Conservation (phyloP, 2,888 invertebrate species). For the Rapana venosa region DNA sequence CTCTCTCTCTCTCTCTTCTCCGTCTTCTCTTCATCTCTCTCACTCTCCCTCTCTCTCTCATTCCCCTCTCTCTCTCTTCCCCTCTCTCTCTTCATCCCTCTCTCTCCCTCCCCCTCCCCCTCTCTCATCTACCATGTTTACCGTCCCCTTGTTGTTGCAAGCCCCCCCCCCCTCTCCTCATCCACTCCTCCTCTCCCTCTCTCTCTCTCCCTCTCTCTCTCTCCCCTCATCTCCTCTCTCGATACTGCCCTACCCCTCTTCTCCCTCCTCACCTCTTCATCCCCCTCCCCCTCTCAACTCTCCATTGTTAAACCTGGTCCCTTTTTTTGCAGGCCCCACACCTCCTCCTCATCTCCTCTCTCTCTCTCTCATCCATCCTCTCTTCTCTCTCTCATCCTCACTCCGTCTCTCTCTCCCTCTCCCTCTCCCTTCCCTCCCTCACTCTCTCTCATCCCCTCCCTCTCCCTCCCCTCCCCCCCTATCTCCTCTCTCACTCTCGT, state of each 20-base stretch:
- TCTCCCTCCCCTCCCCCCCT: not conserved
- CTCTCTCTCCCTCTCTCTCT: not conserved
- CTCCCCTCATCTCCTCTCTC: not conserved
- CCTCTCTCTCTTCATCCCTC: too few relatives aligned
- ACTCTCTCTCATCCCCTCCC: not conserved
- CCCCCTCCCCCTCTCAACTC: not conserved
- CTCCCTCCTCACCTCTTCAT: not conserved
- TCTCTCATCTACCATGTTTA: too few relatives aligned
- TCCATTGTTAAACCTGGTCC: not conserved
- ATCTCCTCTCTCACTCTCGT: not conserved
- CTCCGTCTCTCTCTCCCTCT: not conserved
- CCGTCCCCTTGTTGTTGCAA: too few relatives aligned
- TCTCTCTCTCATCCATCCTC: not conserved
- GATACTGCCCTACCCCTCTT: not conserved
- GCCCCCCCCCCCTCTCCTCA: not conserved
- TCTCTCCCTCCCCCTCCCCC: too few relatives aligned
- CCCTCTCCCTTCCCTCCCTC: not conserved
- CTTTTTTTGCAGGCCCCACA: not conserved
- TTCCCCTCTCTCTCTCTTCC: too few relatives aligned
- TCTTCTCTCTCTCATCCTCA: not conserved
- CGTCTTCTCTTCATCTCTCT: too few relatives aligned
- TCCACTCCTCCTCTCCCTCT: not conserved
- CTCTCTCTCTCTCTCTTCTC: not conserved
- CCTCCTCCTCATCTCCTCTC: not conserved
- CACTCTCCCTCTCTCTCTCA: too few relatives aligned